phyloP scores from a whole-genome alignment of 2,797 vertebrate species.

The Paramormyrops hopkinsi region DNA sequence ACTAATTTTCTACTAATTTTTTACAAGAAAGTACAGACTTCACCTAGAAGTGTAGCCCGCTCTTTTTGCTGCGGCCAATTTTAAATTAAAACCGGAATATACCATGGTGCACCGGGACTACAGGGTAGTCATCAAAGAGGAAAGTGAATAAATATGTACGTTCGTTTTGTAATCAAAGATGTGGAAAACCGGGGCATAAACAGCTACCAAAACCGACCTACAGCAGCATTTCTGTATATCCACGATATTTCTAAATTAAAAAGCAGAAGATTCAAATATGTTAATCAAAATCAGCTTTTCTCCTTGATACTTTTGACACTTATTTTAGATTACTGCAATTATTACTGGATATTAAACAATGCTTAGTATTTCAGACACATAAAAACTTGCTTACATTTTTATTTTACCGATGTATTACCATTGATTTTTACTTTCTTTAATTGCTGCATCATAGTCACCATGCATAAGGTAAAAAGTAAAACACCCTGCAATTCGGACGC shows the following conservation, averaged over 20 bases:
- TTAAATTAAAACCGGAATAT: background rate
- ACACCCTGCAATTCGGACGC: background rate
- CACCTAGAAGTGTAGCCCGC: background rate
- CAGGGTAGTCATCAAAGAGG: background rate
- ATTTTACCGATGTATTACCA: background rate
- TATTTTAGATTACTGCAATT: background rate
- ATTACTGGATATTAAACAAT: background rate
- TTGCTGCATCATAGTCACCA: background rate
- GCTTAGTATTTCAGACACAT: background rate
- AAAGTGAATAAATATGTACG: background rate
- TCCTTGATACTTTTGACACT: background rate
- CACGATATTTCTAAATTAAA: background rate
- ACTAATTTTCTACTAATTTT: no score
- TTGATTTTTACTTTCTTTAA: background rate
- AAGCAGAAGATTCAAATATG: background rate
- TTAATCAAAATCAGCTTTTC: background rate
- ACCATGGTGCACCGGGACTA: background rate
- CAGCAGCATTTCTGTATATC: background rate
- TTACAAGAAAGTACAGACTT: background rate
- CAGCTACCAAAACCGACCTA: background rate
- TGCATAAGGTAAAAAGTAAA: background rate
- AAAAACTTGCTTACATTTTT: background rate
- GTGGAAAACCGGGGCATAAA: background rate
- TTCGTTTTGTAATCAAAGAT: background rate
- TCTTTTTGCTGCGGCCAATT: background rate